phyloP scores from a whole-genome alignment of 2,888 invertebrate genomes.

The Drosophila neutralis region DNA sequence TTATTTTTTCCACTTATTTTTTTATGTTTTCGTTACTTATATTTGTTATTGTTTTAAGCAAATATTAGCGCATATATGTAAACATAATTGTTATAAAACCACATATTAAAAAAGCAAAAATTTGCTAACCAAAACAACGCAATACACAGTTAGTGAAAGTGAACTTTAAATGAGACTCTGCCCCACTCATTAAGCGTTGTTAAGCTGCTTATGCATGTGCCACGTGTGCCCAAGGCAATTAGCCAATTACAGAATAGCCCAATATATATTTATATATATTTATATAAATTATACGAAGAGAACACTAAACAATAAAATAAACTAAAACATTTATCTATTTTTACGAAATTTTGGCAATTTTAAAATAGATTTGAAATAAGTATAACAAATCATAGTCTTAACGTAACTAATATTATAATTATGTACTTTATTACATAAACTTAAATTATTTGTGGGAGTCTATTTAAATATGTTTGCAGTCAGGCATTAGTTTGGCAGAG shows the following conservation, averaged over 20 bases:
- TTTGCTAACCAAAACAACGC: not conserved
- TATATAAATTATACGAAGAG: not conserved
- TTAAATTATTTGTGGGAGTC: not conserved
- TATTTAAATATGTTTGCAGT: not conserved
- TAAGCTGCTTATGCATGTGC: slow-evolving; percentile 20
- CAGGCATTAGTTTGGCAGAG: not conserved
- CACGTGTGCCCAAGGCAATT: slow-evolving; percentile 20
- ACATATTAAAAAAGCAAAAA: slow-evolving; percentile 23
- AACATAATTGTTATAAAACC: slow-evolving; percentile 51
- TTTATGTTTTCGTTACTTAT: not conserved
- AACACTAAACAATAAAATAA: not conserved
- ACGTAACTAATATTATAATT: not conserved
- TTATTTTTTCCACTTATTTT: slow-evolving; percentile 3
- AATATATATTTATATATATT: too few relatives aligned
- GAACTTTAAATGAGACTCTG: slow-evolving; percentile 43
- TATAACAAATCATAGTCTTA: not conserved
- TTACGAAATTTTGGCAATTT: not conserved
- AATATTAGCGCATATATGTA: slow-evolving; percentile 31
- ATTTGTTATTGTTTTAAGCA: slow-evolving; percentile 40
- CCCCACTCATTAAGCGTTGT: slow-evolving; percentile 38
- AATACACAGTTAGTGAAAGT: slow-evolving; percentile 50
- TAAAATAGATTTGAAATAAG: not conserved
- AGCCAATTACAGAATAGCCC: slow-evolving; percentile 34
- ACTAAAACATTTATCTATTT: not conserved
- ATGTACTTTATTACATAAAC: not conserved